Percentiles rank a stretch among this genome's conserved stretches.
Evolutionary conservation across 2,113 vertebrate species (phyloP).

Genomic region (Podocnemis expansa): DNA sequence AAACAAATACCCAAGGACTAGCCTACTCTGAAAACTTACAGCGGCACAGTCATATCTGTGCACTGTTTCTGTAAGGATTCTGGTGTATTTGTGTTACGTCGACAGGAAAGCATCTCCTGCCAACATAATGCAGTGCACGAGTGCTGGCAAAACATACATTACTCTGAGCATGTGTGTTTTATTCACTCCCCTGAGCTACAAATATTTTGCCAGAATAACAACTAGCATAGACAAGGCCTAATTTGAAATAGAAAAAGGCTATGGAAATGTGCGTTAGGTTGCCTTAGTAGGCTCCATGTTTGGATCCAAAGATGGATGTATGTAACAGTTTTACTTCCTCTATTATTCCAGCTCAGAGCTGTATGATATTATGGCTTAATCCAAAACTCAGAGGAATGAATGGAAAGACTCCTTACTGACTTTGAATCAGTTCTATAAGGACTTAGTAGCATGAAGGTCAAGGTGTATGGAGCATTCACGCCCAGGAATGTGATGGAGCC

Average conservation of each 20-base stretch:
- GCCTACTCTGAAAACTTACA: no score
- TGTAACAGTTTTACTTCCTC: background rate
- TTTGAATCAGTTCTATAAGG: background rate
- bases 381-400: background rate
- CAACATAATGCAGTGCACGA: no score
- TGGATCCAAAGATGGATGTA: background rate
- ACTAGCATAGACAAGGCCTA: background rate
- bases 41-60: no score
- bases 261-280: background rate
- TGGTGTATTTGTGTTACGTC: no score
- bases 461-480: accelerated
- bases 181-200: no score
- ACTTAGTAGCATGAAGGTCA: background rate
- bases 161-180: no score
- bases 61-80: no score
- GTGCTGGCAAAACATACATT: no score
- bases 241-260: background rate
- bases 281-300: background rate
- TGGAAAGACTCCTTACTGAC: background rate
- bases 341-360: background rate
- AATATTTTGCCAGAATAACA: no score
- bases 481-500: background rate
- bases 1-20: background rate
- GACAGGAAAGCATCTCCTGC: no score
- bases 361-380: background rate